phyloP scores from a whole-genome alignment of 2,113 vertebrate species.

The Marmota flaviventris region DNA sequence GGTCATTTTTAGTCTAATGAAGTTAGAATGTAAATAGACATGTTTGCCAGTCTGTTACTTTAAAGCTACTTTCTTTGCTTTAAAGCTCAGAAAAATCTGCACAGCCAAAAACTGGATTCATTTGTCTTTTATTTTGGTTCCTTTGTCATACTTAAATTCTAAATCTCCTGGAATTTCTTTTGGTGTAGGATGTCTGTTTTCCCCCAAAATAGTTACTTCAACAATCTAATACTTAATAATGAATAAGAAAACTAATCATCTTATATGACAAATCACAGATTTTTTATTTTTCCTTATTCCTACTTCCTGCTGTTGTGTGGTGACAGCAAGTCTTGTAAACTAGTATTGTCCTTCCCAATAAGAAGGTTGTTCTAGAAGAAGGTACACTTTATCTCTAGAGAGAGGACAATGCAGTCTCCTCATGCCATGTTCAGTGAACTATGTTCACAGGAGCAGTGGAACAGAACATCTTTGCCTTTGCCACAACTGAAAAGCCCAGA shows the following conservation, averaged over 20 bases:
- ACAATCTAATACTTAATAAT: conserved; percentile 10
- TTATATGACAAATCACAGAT: background rate
- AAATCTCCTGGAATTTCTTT: conserved; percentile 18
- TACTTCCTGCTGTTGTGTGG: background rate
- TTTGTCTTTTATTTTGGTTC: conserved; percentile 19
- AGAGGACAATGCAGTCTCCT: background rate
- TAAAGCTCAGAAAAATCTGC: background rate
- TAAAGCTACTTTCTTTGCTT: background rate
- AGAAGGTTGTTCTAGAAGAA: background rate
- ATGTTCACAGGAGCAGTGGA: background rate
- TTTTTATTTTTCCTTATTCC: background rate
- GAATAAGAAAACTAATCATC: background rate
- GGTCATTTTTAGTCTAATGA: conserved; percentile 17
- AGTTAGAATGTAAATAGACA: background rate
- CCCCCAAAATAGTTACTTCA: background rate
- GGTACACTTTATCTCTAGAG: background rate
- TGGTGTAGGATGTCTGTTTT: background rate
- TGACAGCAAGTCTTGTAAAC: conserved; percentile 39
- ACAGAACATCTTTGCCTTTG: background rate
- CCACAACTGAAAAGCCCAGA: background rate
- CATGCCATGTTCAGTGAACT: background rate
- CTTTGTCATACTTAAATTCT: conserved; percentile 20
- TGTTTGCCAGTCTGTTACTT: background rate
- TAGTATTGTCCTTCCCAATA: background rate
- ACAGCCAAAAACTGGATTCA: conserved; percentile 28